Base-by-base conservation (phyloP, 1,140 invertebrate genomes). In the Dryas iulia region DNA sequence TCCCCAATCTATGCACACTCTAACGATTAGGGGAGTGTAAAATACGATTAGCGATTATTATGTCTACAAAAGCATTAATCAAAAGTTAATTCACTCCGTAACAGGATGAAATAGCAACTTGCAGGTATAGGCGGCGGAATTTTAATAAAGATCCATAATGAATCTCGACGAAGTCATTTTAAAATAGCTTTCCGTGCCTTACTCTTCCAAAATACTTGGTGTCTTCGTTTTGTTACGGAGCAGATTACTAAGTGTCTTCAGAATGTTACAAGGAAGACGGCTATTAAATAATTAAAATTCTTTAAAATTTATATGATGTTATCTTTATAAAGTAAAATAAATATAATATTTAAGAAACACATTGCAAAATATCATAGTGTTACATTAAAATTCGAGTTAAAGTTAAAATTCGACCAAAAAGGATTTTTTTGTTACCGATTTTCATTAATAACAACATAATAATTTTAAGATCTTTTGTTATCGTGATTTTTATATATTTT, bases 101-200 rank as follows among this genome's bases (percentile, higher is more conserved):
- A 54, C 12, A 24, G 23, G 39, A 3, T 47, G 18, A 47, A 47
- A 47, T 47, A 54, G 53, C 53, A 54, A 54, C 11, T 24, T 54
- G 53, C 24, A 54, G 23, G 53, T 54, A 1, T 54, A 12, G 52
- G 28, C 52, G 31, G 39, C 31, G 65, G 60, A 72, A 72, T 72
- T 64, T 72, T 63, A 66, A 68, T 68, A 68, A 66, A 68, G 60
- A 67, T 60, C 58, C 60, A 33, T 64, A 72, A 72, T 72, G 59
- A 72, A 72, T 72, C 62, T 59, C 70, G 12, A 59, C 28, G 65
- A 67, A 59, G 54, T 68, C 65, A 68, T 59, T 72, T 67, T 52
- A 58, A 59, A 67, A 67, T 72, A 66, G 39, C 69, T 60, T 25
- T 23, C 56, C 23, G 25, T 47, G 39, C 6, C 31, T 62, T 54